Evolutionary conservation across 2,888 invertebrate genomes (phyloP).

Genomic region (Ophion obscuratus): DNA sequence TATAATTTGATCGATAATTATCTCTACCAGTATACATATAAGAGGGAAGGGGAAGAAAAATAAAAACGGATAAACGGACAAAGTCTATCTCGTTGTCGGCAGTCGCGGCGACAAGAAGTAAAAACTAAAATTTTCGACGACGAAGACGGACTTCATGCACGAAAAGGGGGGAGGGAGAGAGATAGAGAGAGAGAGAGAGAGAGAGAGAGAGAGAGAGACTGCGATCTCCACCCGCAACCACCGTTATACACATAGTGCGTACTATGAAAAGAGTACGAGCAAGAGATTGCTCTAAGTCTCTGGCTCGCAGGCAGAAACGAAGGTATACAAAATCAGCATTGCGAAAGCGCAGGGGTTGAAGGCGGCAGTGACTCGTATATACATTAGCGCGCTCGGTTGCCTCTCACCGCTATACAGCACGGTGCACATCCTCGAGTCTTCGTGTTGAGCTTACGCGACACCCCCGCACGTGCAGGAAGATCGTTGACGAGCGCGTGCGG

Average conservation of each 20-base stretch:
- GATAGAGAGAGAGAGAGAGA: background rate
- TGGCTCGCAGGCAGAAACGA: conserved; percentile 29
- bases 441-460: background rate
- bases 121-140: background rate
- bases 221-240: background rate
- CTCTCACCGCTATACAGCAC: conserved; percentile 20
- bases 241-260: conserved; percentile 8
- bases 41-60: no score
- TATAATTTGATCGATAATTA: no score
- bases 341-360: conserved; percentile 34
- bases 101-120: background rate
- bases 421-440: conserved; percentile 24
- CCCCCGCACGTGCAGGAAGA: conserved; percentile 10
- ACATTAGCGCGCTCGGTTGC: conserved; percentile 20
- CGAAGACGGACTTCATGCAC: background rate
- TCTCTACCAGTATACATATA: no score
- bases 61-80: background rate
- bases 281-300: conserved; percentile 40
- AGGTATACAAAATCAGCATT: conserved; percentile 52
- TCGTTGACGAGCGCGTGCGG: conserved; percentile 52
- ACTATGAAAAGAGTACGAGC: conserved; percentile 28
- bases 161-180: background rate
- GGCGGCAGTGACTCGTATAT: conserved; percentile 2
- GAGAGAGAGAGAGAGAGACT: background rate
- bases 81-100: background rate